These are phyloP conservation scores for Monoplex corrugatus DNA, from an alignment of 2,888 invertebrate genomes.

Conservation along the genomic window DNA sequence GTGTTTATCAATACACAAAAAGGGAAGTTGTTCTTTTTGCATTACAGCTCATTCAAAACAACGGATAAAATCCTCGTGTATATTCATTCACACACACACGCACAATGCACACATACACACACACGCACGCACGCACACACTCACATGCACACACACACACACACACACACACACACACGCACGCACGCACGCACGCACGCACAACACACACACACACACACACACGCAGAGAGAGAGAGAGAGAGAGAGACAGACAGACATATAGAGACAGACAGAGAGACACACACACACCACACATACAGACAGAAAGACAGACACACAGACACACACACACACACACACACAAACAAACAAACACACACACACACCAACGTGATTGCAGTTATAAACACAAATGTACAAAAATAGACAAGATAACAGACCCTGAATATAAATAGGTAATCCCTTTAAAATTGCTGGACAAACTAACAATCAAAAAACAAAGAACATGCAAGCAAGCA, in stretches of 20 bases:
- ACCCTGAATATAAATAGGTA: too few relatives aligned
- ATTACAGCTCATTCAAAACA: too few relatives aligned
- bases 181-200: neutral
- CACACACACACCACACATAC: conserved; percentile 8
- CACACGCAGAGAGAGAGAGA: too few relatives aligned
- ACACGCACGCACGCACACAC: neutral
- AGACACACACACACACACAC: neutral
- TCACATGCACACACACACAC: conserved; percentile 1
- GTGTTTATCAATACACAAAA: too few relatives aligned
- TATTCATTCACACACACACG: neutral
- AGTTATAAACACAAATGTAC: neutral
- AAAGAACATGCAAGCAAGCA: too few relatives aligned
- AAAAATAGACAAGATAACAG: neutral
- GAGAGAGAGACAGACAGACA: too few relatives aligned
- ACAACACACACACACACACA: neutral
- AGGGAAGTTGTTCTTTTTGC: too few relatives aligned
- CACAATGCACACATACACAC: neutral
- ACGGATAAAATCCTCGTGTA: too few relatives aligned
- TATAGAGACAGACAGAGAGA: neutral
- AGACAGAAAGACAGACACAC: neutral
- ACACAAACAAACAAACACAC: too few relatives aligned
- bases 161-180: neutral
- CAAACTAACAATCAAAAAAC: too few relatives aligned
- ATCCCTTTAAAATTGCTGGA: too few relatives aligned
- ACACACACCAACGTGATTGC: neutral